Evolutionary conservation across 1,140 invertebrate species (phyloP).

Genomic region (Formica selysi): DNA sequence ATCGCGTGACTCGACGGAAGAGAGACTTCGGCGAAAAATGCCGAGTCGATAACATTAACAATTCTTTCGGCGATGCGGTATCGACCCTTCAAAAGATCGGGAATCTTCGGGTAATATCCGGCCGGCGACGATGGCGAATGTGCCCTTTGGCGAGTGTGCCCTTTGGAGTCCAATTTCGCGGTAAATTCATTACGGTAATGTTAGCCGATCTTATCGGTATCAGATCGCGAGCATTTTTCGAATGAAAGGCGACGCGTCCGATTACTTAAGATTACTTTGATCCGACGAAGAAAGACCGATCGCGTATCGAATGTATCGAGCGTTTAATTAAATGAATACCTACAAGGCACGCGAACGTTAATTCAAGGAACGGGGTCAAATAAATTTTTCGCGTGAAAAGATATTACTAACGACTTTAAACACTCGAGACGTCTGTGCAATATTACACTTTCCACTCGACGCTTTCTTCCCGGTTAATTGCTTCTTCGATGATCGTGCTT

Average conservation of each 20-base stretch:
- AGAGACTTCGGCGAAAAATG: constrained; percentile 52
- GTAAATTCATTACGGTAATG: constrained; percentile 37
- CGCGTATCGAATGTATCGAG: constrained; percentile 20
- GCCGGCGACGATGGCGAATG: constrained; percentile 23
- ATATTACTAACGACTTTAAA: constrained; percentile 23
- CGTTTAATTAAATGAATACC: constrained; percentile 62
- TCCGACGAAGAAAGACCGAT: neutral
- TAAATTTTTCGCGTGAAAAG: constrained; percentile 11
- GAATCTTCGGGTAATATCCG: neutral
- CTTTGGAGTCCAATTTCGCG: constrained; percentile 43
- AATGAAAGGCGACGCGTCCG: constrained; percentile 4
- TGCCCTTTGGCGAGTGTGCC: constrained; percentile 4
- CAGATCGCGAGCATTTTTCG: constrained; percentile 44
- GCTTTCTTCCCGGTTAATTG: constrained; percentile 26
- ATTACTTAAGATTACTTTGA: neutral
- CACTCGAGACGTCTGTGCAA: neutral
- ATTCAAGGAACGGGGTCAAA: neutral
- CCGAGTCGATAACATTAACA: constrained; percentile 64
- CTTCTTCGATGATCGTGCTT: constrained; percentile 46
- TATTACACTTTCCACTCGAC: constrained; percentile 30
- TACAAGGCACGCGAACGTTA: constrained; percentile 6
- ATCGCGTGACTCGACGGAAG: constrained; percentile 70
- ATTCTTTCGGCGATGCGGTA: constrained; percentile 17
- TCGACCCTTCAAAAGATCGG: constrained; percentile 20
- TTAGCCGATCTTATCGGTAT: constrained; percentile 59